These are phyloP conservation scores for Megalops cyprinoides DNA, from an alignment of 2,797 vertebrate species.

Conservation along the genomic window DNA sequence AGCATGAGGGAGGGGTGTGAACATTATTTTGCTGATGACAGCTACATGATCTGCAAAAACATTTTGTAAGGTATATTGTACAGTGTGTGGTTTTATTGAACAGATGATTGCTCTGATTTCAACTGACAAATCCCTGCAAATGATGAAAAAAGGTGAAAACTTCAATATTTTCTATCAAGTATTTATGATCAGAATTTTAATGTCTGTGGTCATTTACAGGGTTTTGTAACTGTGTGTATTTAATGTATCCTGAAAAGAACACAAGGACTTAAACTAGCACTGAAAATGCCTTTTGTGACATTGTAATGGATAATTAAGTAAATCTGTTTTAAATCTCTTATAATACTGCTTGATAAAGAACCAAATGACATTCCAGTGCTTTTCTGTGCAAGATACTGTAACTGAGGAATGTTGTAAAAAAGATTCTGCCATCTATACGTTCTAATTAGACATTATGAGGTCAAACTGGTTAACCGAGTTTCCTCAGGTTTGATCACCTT, in stretches of 20 bases:
- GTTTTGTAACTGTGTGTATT: conserved; percentile 14
- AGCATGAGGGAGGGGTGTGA: neutral
- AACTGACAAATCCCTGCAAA: conserved; percentile 18
- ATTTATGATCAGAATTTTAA: conserved; percentile 6
- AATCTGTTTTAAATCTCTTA: conserved; percentile 6
- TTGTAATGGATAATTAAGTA: conserved; percentile 8
- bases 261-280: conserved; percentile 27
- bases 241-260: conserved; percentile 26
- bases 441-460: neutral
- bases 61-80: neutral
- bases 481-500: conserved; percentile 17
- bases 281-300: conserved; percentile 23
- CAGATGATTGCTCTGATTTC: neutral
- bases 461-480: conserved; percentile 22
- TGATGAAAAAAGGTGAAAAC: neutral
- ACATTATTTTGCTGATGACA: neutral
- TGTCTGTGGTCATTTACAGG: conserved; percentile 29
- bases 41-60: neutral
- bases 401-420: conserved; percentile 14
- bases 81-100: neutral
- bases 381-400: conserved; percentile 41
- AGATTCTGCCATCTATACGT: conserved; percentile 22
- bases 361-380: conserved; percentile 35
- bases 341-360: conserved; percentile 23
- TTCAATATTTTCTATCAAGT: neutral